Conservation (phyloP, 2,113 vertebrate species). For the Eupsittula cactorum region DNA sequence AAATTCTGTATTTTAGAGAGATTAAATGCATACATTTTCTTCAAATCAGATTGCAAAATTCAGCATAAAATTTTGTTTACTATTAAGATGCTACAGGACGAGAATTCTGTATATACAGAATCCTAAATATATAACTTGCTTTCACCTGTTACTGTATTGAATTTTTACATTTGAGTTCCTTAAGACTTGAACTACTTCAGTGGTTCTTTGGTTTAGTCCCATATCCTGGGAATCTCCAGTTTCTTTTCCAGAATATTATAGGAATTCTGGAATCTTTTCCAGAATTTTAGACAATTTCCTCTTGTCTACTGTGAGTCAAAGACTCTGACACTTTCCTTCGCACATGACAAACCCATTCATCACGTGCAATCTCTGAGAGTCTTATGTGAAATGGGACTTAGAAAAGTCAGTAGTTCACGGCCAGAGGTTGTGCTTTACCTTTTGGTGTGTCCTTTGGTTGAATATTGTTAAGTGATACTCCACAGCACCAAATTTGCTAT, state of each 20-base stretch:
- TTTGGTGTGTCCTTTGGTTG: conserved; percentile 52
- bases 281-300: background rate
- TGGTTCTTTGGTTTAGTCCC: background rate
- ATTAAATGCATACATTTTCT: background rate
- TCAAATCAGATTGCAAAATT: background rate
- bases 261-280: background rate
- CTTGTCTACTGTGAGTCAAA: background rate
- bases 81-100: background rate
- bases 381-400: background rate
- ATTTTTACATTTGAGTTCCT: background rate
- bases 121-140: background rate
- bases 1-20: background rate
- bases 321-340: background rate
- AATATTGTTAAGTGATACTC: conserved; percentile 60
- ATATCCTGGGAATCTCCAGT: background rate
- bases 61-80: background rate
- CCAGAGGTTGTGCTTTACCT: conserved; percentile 52
- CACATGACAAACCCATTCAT: background rate
- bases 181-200: background rate
- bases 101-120: background rate
- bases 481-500: background rate
- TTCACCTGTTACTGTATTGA: background rate
- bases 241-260: background rate
- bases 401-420: background rate
- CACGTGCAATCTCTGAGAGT: background rate